These are phyloP conservation scores for Melanostoma mellinum DNA, from an alignment of 2,888 invertebrate genomes.

Conservation along the genomic window DNA sequence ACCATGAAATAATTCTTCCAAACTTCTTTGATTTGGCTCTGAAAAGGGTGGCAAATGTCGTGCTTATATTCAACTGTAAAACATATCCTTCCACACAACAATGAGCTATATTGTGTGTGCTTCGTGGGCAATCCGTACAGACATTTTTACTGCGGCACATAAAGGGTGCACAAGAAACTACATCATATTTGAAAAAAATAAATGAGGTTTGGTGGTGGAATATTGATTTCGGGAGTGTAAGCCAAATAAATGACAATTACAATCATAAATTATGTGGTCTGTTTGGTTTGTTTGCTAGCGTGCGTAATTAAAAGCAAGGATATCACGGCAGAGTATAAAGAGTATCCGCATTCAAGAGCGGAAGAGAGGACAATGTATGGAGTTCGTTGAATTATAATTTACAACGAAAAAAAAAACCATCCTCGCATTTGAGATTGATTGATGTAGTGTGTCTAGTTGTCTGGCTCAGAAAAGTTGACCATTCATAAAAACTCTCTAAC, in stretches of 20 bases:
- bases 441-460: too few relatives aligned
- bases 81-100: conserved; percentile 17
- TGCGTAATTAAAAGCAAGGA: conserved; percentile 49
- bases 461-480: too few relatives aligned
- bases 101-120: conserved; percentile 22
- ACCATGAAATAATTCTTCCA: conserved; percentile 19
- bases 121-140: conserved; percentile 9
- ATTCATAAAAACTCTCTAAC: too few relatives aligned
- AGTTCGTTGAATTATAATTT: too few relatives aligned
- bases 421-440: too few relatives aligned
- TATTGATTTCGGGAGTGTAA: conserved; percentile 17
- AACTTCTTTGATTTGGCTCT: conserved; percentile 1
- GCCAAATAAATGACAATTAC: conserved; percentile 57
- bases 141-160: not conserved
- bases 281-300: conserved; percentile 36
- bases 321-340: not conserved
- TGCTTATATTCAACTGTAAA: conserved; percentile 28
- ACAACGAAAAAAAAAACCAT: too few relatives aligned
- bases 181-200: not conserved
- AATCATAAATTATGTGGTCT: conserved; percentile 52
- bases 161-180: conserved; percentile 36
- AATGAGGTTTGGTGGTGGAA: conserved; percentile 1
- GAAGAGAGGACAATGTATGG: too few relatives aligned
- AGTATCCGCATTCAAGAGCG: too few relatives aligned
- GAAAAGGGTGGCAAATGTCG: conserved; percentile 18